Percentiles rank a stretch among this genome's conserved stretches.
These are phyloP conservation scores for Crax fasciolata DNA, from an alignment of 2,797 vertebrate species.

Conservation along the genomic window DNA sequence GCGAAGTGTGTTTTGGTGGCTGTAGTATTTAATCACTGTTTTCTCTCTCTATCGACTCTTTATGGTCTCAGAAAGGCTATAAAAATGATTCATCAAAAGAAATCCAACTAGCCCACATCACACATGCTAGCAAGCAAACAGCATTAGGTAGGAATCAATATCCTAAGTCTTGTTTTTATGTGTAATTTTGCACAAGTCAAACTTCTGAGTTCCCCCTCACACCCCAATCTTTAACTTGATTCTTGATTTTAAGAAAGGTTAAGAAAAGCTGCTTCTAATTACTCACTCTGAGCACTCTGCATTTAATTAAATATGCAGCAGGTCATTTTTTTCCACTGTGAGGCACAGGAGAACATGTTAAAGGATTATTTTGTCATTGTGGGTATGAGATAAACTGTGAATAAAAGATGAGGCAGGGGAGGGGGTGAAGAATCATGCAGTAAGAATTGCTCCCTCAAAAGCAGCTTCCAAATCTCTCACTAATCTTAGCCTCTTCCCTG, in stretches of 20 bases:
- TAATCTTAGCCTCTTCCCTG: background rate
- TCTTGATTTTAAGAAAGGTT: background rate
- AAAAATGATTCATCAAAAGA: background rate
- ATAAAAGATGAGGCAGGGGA: background rate
- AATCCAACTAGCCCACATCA: background rate
- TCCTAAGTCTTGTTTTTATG: background rate
- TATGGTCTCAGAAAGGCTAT: background rate
- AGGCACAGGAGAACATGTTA: background rate
- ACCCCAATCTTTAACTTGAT: background rate
- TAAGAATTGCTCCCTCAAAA: background rate
- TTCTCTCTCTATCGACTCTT: background rate
- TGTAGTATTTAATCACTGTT: background rate
- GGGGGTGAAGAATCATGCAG: background rate
- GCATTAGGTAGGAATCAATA: background rate
- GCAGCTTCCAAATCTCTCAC: background rate
- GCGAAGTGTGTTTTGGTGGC: background rate
- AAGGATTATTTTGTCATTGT: background rate
- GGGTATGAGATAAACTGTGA: background rate
- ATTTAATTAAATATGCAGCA: background rate
- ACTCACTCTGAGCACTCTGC: background rate
- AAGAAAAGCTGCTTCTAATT: background rate
- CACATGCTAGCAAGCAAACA: background rate
- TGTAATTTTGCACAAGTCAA: background rate
- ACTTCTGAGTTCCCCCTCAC: background rate
- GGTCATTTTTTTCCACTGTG: background rate